phyloP scores from a whole-genome alignment of 2,888 invertebrate species.

The Acanthopleura granulata region DNA sequence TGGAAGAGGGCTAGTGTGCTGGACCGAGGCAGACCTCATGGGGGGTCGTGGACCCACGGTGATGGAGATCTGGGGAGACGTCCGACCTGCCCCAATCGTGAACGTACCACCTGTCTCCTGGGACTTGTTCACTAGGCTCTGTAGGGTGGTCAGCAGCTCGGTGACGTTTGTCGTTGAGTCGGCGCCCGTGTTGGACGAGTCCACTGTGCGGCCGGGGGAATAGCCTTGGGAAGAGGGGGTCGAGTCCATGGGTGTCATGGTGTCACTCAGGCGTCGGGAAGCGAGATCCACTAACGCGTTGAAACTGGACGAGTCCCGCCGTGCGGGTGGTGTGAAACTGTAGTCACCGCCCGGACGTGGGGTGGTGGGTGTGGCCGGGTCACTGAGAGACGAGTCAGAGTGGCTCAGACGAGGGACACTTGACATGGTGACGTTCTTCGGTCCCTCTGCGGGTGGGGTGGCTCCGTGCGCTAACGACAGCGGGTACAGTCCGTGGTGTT shows the following conservation, averaged over 20 bases:
- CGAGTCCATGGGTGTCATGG: constrained; percentile 14
- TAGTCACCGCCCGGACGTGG: not conserved
- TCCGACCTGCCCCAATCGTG: constrained; percentile 24
- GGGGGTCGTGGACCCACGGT: constrained; percentile 34
- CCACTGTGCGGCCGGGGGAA: not conserved
- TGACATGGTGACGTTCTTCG: not conserved
- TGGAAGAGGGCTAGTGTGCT: constrained; percentile 44
- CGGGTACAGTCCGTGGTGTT: not conserved
- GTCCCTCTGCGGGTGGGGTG: not conserved
- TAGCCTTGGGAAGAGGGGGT: not conserved
- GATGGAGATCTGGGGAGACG: constrained; percentile 37
- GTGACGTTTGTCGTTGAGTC: constrained; percentile 44
- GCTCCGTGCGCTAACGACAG: not conserved
- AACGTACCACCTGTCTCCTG: constrained; percentile 15
- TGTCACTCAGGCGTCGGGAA: constrained; percentile 6
- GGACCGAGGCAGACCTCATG: constrained; percentile 45
- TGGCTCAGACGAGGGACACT: not conserved
- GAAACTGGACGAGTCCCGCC: constrained; percentile 6
- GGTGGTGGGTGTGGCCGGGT: not conserved
- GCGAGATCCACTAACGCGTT: not conserved
- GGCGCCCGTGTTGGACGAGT: constrained; percentile 23
- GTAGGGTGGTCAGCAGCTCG: constrained; percentile 39
- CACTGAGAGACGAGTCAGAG: not conserved
- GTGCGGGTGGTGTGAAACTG: not conserved
- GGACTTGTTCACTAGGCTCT: constrained; percentile 32